A percentile compares a stretch with the other conserved stretches of the same genome.
Conservation (phyloP, 2,888 invertebrate genomes). For the Pteria penguin region DNA sequence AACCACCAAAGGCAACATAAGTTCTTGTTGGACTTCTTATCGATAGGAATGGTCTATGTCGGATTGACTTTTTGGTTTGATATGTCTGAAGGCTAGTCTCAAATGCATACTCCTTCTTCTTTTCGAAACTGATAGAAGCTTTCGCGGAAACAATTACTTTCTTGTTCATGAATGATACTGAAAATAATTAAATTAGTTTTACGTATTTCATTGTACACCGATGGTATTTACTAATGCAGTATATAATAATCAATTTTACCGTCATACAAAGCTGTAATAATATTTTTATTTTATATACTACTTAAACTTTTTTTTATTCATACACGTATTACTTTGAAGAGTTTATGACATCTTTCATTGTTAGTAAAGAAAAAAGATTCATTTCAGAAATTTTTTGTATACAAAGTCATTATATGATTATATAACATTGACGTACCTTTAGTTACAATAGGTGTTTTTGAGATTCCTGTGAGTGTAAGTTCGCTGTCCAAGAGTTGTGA, state of each 20-base stretch:
- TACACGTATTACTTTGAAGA: too few species aligned
- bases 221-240: too few species aligned
- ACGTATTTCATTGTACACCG: too few species aligned
- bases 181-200: conserved; percentile 15
- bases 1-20: conserved; percentile 51
- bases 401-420: too few species aligned
- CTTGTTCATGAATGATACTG: conserved; percentile 50
- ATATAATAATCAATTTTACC: too few species aligned
- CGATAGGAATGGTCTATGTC: conserved; percentile 49
- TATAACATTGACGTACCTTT: conserved; percentile 53
- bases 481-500: conserved; percentile 54
- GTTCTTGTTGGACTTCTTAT: conserved; percentile 47
- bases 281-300: neutral
- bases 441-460: conserved; percentile 50
- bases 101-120: conserved; percentile 51
- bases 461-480: conserved; percentile 56
- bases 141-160: conserved; percentile 42
- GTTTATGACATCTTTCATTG: too few species aligned
- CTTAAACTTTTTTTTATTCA: neutral
- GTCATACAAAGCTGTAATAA: too few species aligned
- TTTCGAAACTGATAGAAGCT: conserved; percentile 46
- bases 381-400: too few species aligned
- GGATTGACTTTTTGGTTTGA: conserved; percentile 43
- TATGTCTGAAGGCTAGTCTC: conserved; percentile 50
- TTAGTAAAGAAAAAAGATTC: too few species aligned